Evolutionary conservation across 2,888 invertebrate genomes (phyloP).

Genomic region (Gisinianus flammeolus): DNA sequence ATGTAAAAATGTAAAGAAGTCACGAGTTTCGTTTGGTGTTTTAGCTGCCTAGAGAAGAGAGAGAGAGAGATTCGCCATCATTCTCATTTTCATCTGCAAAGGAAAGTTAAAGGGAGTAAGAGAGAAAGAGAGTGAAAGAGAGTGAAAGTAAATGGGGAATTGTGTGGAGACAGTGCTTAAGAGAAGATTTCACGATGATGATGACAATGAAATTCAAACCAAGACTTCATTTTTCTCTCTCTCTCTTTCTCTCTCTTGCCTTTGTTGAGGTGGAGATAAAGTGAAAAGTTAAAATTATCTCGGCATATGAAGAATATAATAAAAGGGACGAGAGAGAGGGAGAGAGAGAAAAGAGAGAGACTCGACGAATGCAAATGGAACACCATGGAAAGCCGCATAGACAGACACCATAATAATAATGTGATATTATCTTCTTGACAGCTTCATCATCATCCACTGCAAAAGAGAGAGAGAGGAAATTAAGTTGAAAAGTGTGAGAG

Average conservation of each 20-base stretch:
- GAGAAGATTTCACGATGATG: background rate
- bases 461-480: background rate
- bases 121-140: no score
- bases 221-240: background rate
- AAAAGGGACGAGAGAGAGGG: background rate
- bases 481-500: background rate
- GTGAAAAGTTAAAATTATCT: conserved; percentile 17
- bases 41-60: no score
- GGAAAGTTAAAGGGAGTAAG: no score
- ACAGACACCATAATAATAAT: background rate
- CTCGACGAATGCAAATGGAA: background rate
- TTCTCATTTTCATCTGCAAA: no score
- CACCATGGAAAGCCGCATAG: background rate
- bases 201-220: background rate
- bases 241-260: background rate
- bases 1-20: no score
- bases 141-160: no score
- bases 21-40: no score
- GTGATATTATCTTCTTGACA: background rate
- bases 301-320: background rate
- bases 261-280: background rate
- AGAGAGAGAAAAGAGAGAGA: background rate
- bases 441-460: background rate
- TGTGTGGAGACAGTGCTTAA: background rate
- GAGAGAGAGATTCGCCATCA: no score